These are phyloP conservation scores for Brotula barbata DNA, from an alignment of 2,797 vertebrate genomes.

Conservation along the genomic window DNA sequence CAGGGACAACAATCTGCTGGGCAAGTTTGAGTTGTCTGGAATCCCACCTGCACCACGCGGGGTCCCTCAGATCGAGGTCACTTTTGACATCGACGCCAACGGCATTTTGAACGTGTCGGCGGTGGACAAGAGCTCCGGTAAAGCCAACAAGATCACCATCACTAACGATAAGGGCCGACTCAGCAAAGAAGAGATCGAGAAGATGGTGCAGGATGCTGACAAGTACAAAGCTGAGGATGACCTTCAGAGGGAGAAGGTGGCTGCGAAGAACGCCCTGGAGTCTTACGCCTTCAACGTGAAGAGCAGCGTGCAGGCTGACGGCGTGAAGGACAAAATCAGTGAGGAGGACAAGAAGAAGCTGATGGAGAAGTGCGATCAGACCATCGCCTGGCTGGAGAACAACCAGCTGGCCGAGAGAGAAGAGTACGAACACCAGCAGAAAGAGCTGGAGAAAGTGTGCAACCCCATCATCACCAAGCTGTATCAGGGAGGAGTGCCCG, in stretches of 20 bases:
- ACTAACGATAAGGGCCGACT: conserved; percentile 85
- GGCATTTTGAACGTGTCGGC: conserved; percentile 83
- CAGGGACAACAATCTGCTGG: conserved; percentile 83
- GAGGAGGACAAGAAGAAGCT: conserved; percentile 82
- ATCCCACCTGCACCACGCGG: conserved; percentile 82
- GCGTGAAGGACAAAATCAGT: conserved; percentile 81
- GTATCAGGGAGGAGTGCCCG: no score
- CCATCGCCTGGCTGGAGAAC: conserved; percentile 79
- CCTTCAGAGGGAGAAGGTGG: conserved; percentile 77
- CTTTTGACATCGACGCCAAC: conserved; percentile 82
- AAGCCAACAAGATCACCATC: conserved; percentile 85
- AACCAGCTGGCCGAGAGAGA: conserved; percentile 67
- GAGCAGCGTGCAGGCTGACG: conserved; percentile 81
- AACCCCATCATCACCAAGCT: no score
- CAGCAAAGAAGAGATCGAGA: conserved; percentile 83
- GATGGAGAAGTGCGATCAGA: conserved; percentile 80
- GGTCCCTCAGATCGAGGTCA: conserved; percentile 84
- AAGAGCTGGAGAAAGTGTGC: conserved; percentile 78
- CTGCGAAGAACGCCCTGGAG: conserved; percentile 80
- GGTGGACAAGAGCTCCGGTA: conserved; percentile 82
- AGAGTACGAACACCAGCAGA: conserved; percentile 83
- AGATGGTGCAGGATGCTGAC: conserved; percentile 84
- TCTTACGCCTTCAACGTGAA: conserved; percentile 83
- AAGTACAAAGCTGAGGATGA: conserved; percentile 82
- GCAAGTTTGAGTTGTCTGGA: conserved; percentile 80